Evolutionary conservation across 2,888 invertebrate species (phyloP), one percentile per base, ranked within the genome.

Genomic region (Oxycera nigricornis): DNA sequence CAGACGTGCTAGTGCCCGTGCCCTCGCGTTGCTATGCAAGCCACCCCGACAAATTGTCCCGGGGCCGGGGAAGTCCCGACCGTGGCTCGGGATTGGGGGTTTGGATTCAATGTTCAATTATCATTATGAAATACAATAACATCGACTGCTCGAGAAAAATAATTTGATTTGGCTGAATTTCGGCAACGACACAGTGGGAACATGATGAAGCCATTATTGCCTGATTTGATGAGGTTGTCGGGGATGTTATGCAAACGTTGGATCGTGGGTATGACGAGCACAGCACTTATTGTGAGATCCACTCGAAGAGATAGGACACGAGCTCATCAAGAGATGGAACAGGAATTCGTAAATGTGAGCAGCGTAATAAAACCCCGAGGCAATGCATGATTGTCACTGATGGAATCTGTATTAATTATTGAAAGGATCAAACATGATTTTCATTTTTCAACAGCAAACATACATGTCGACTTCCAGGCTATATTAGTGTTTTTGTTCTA

Each of bases 121-220:
- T 24, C 52, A 55, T 55, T 55, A 55, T 55, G 52, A 22, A 55
- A 24, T 55, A 55, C 52, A 46, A 46, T 46, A 46, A 46, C 17
- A 55, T 55, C 52, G 52, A 55, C 24, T 24, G 52, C 52, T 55
- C 2, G 52, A 9, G 22, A 24, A 20, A 6, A 55, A 55, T 55
- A 55, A 55, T 55, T 4, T 55, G 52, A 55, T 22, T 55, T 24
- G 22, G 20, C 4, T 55, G 17, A 55, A 55, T 22, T 55, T 22
- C 17, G 22, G 24, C n/a, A 55, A 6, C 24, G 52, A 55, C 52
- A 55, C 52, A 11, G 24, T 22, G 52, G 52, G 4, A 55, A 55
- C 52, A 50, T 55, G 52, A 24, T 55, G 52, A 55, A 55, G 52
- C 3, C 52, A 24, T 55, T 55, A 55, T 20, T 55, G 3, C 24